Conservation (phyloP, 92 coral and sea anemone genomes). For the Epizoanthus illoricatus region DNA sequence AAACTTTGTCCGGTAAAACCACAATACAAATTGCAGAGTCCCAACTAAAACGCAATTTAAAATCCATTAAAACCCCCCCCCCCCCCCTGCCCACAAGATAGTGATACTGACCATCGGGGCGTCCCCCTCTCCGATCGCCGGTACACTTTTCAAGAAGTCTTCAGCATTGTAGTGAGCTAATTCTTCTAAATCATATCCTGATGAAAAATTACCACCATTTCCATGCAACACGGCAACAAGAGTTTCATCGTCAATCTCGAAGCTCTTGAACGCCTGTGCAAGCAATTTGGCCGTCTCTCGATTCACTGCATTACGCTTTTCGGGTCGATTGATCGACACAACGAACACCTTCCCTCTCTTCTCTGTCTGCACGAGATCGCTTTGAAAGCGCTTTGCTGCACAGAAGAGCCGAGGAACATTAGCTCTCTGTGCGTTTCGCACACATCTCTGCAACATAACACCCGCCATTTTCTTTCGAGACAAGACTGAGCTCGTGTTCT, state of each 20-base stretch:
- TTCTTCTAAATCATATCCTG: slow-evolving; percentile 83
- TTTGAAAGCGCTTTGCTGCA: slow-evolving; percentile 54
- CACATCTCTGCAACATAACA: slow-evolving; percentile 7
- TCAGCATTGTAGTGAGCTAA: slow-evolving; percentile 64
- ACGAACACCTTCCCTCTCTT: slow-evolving; percentile 66
- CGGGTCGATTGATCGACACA: slow-evolving; percentile 80
- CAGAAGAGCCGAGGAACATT: slow-evolving; percentile 59
- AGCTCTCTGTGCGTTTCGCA: slow-evolving; percentile 34
- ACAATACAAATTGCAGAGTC: too few relatives aligned
- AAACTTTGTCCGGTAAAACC: too few relatives aligned
- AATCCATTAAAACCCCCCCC: not conserved
- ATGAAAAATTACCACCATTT: slow-evolving; percentile 72
- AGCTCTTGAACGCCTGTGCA: slow-evolving; percentile 61
- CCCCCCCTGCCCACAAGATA: not conserved
- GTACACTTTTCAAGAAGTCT: slow-evolving; percentile 42
- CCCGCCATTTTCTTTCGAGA: slow-evolving; percentile 55
- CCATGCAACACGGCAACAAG: slow-evolving; percentile 80
- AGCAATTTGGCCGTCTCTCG: slow-evolving; percentile 68
- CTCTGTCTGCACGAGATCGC: slow-evolving; percentile 70
- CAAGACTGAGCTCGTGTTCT: too few relatives aligned
- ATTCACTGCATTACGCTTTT: slow-evolving; percentile 84
- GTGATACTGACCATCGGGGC: slow-evolving; percentile 77
- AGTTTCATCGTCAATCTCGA: slow-evolving; percentile 70
- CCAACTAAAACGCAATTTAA: too few relatives aligned
- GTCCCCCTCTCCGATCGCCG: slow-evolving; percentile 78